Percentiles rank a stretch among this genome's conserved stretches.
These are phyloP conservation scores for Ichneumon xanthorius DNA, from an alignment of 2,888 invertebrate species.

Conservation along the genomic window DNA sequence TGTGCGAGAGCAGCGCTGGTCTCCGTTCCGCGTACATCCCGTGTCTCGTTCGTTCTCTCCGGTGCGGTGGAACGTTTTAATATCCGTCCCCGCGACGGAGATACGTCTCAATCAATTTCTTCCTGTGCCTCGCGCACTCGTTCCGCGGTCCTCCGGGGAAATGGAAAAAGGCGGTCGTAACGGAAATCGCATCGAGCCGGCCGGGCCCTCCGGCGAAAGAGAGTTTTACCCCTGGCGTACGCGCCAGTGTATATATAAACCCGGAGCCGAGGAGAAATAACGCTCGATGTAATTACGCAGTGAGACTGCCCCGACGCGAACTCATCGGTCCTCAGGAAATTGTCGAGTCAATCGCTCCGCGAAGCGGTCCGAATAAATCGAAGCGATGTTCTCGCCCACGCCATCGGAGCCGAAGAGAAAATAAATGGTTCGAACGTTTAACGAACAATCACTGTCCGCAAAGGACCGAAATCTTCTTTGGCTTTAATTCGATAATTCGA, in stretches of 20 bases:
- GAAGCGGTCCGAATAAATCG: slow-evolving; percentile 5
- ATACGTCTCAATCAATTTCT: slow-evolving; percentile 80
- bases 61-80: slow-evolving; percentile 74
- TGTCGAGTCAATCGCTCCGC: slow-evolving; percentile 22
- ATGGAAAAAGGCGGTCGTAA: slow-evolving; percentile 69
- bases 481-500: too few species aligned
- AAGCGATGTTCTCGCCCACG: slow-evolving; percentile 3
- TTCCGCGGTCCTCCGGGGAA: slow-evolving; percentile 65
- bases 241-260: slow-evolving; percentile 10
- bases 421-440: neutral
- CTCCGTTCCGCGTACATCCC: slow-evolving; percentile 10
- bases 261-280: slow-evolving; percentile 39
- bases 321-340: slow-evolving; percentile 46
- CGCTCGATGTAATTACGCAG: slow-evolving; percentile 62
- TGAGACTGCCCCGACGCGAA: slow-evolving; percentile 38
- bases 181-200: slow-evolving; percentile 67
- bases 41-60: slow-evolving; percentile 26
- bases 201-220: slow-evolving; percentile 42
- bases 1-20: neutral
- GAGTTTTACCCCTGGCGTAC: neutral
- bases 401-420: neutral
- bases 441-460: too few species aligned
- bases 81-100: slow-evolving; percentile 75
- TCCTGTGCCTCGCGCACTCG: slow-evolving; percentile 57
- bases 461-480: too few species aligned